A percentile compares a stretch with the other conserved stretches of the same genome.
phyloP scores from a whole-genome alignment of 2,797 vertebrate species.

The Synaphobranchus kaupii region DNA sequence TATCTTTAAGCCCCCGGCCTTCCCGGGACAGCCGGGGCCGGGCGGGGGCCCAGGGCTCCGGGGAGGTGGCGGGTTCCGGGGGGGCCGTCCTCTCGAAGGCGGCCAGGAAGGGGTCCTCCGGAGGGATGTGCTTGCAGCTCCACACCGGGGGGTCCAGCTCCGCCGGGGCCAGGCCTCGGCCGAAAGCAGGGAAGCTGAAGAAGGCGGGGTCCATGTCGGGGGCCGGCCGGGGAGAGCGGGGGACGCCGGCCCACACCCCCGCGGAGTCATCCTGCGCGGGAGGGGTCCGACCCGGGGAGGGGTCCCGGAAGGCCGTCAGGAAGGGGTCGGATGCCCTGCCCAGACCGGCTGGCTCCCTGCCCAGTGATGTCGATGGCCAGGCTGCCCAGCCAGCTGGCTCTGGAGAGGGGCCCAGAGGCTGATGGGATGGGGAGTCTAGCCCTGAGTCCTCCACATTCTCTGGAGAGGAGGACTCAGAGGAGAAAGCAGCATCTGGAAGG shows the following conservation, averaged over 20 bases:
- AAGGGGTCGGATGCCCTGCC: constrained; percentile 64
- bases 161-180: constrained; percentile 60
- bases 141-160: constrained; percentile 70
- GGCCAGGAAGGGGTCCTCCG: constrained; percentile 71
- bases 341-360: constrained; percentile 59
- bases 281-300: constrained; percentile 58
- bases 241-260: constrained; percentile 52
- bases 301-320: constrained; percentile 64
- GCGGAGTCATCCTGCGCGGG: constrained; percentile 46
- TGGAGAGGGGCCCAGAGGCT: constrained; percentile 81
- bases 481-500: constrained; percentile 83
- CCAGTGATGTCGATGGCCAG: constrained; percentile 63
- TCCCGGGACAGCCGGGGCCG: constrained; percentile 55
- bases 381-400: constrained; percentile 85
- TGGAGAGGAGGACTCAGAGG: constrained; percentile 89
- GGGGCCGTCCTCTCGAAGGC: constrained; percentile 61
- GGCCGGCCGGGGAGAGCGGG: constrained; percentile 59
- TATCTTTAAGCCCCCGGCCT: not conserved
- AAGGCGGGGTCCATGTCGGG: constrained; percentile 53
- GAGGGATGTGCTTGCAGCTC: constrained; percentile 74
- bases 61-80: constrained; percentile 52
- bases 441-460: constrained; percentile 95
- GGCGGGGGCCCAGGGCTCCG: constrained; percentile 65
- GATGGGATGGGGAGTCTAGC: constrained; percentile 89
- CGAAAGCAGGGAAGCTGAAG: constrained; percentile 71